A percentile compares a stretch with the other conserved stretches of the same genome.
Conservation (phyloP, 2,113 vertebrate species). For the Oryzias melastigma region DNA sequence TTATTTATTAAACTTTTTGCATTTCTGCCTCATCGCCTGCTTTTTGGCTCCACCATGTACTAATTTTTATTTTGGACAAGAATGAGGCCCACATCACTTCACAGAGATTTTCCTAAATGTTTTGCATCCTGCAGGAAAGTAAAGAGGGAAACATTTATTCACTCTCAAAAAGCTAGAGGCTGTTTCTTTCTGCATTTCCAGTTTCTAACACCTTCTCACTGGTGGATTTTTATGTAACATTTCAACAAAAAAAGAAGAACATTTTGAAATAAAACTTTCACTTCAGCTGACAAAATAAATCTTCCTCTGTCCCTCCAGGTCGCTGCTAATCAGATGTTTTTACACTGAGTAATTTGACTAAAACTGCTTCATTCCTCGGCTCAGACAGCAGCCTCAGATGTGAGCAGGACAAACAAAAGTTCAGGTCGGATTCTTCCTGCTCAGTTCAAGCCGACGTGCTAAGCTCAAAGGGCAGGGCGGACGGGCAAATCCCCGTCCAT, state of each 20-base stretch:
- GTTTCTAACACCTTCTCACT: too few relatives aligned
- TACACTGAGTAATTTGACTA: conserved; percentile 28
- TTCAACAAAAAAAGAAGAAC: too few relatives aligned
- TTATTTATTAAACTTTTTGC: conserved; percentile 3
- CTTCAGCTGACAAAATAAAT: too few relatives aligned
- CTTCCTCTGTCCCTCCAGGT: too few relatives aligned
- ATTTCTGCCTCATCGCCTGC: conserved; percentile 38
- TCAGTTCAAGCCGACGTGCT: conserved; percentile 37
- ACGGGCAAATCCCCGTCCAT: conserved; percentile 39
- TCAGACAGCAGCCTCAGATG: conserved; percentile 24
- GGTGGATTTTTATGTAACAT: too few relatives aligned
- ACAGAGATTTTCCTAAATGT: conserved; percentile 12
- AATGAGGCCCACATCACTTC: conserved; percentile 14
- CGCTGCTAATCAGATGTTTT: too few relatives aligned
- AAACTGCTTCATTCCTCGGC: conserved; percentile 21
- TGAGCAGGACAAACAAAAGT: not conserved
- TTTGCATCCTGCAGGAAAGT: conserved; percentile 35
- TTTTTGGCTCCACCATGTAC: conserved; percentile 12
- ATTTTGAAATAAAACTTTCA: too few relatives aligned
- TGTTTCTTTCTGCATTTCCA: too few relatives aligned
- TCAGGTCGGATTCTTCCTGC: conserved; percentile 50
- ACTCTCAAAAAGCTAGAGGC: conserved; percentile 5
- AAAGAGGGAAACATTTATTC: conserved; percentile 47
- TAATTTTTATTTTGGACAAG: conserved; percentile 2
- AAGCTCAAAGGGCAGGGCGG: conserved; percentile 29